Conservation (phyloP, 2,797 vertebrate species). For the Lycodopsis pacificus region DNA sequence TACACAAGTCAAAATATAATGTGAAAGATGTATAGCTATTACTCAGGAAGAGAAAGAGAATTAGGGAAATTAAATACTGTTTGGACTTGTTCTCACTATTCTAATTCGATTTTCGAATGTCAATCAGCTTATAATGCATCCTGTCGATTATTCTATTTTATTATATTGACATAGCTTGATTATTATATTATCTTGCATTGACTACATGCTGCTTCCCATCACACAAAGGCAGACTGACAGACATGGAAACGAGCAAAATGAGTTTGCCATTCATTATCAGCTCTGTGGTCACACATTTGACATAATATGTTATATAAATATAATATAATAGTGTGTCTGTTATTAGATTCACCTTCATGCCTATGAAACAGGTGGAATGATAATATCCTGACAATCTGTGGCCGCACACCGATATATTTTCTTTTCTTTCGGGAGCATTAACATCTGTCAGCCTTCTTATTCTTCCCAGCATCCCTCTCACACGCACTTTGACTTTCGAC, state of each 20-base stretch:
- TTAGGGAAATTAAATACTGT: not conserved
- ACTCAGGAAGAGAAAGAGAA: too few relatives aligned
- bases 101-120: too few relatives aligned
- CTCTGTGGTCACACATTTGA: slow-evolving; percentile 5
- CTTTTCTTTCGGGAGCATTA: slow-evolving; percentile 24
- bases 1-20: not conserved
- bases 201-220: not conserved
- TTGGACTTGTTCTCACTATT: not conserved
- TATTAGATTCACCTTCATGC: slow-evolving; percentile 17
- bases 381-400: slow-evolving; percentile 30
- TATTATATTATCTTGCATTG: not conserved
- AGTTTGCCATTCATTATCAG: not conserved
- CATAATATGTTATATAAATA: not conserved
- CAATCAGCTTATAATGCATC: not conserved
- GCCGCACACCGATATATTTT: slow-evolving; percentile 14
- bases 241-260: not conserved
- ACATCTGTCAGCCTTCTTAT: slow-evolving; percentile 47
- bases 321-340: not conserved
- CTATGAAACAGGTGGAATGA: slow-evolving; percentile 38
- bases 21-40: not conserved
- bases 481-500: slow-evolving; percentile 13
- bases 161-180: not conserved
- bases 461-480: not conserved
- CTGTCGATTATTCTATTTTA: not conserved
- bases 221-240: not conserved